Evolutionary conservation across 1,140 invertebrate species (phyloP).

Genomic region (Potamilus streckersoni): DNA sequence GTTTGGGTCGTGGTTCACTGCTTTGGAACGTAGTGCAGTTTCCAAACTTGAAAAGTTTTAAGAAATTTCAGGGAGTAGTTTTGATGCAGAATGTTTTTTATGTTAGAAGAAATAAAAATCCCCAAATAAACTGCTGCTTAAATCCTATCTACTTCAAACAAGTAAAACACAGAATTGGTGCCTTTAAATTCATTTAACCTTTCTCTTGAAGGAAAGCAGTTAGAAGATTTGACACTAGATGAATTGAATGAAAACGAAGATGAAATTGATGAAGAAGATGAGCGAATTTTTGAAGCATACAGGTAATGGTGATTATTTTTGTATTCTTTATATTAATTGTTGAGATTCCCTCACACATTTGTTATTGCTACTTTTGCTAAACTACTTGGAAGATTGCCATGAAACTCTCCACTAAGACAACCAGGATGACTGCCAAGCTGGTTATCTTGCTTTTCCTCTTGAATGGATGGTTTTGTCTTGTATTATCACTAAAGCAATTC

Average conservation of each 20-base stretch:
- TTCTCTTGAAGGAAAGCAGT: constrained; percentile 73
- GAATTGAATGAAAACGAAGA: constrained; percentile 74
- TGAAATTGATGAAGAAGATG: constrained; percentile 93
- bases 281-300: constrained; percentile 67
- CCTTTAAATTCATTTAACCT: neutral
- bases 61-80: no score
- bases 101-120: neutral
- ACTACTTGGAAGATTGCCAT: no score
- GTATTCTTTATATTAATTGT: neutral
- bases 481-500: no score
- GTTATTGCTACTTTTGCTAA: no score
- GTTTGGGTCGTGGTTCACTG: no score
- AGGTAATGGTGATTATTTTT: constrained; percentile 71
- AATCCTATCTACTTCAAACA: neutral
- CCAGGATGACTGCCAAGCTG: no score
- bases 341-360: neutral
- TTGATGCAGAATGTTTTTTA: neutral
- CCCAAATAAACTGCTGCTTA: neutral
- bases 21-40: no score
- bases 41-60: no score
- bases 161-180: neutral
- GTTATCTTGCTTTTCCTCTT: no score
- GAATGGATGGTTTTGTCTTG: no score
- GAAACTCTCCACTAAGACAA: no score
- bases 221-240: constrained; percentile 81